A percentile compares a stretch with the other conserved stretches of the same genome.
Conservation (phyloP, 2,888 invertebrate genomes). For the Chirona hameri region DNA sequence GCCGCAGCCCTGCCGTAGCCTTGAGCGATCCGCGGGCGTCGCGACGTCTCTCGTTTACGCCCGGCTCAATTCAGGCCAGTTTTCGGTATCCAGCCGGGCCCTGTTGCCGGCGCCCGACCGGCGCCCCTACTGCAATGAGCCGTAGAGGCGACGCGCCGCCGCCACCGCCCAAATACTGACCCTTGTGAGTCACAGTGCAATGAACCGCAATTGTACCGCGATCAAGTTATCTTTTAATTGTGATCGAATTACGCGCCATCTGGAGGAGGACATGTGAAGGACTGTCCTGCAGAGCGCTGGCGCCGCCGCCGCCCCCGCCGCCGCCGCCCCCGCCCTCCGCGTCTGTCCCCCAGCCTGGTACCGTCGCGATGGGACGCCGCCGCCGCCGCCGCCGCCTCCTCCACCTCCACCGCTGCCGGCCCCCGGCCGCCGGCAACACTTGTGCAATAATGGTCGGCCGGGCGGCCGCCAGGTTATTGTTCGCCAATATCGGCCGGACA, state of each 20-base stretch:
- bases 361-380: background rate
- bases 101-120: background rate
- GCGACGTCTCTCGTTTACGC: background rate
- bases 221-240: slow-evolving; percentile 29
- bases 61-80: slow-evolving; percentile 4
- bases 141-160: background rate
- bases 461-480: slow-evolving; percentile 25
- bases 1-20: background rate
- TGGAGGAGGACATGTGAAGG: slow-evolving; percentile 27
- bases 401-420: background rate
- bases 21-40: background rate
- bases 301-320: background rate
- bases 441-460: slow-evolving; percentile 23
- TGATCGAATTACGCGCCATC: slow-evolving; percentile 22
- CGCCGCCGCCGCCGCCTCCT: background rate
- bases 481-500: background rate
- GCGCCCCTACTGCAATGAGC: background rate
- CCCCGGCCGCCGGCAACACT: slow-evolving; percentile 5
- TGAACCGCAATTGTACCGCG: slow-evolving; percentile 23
- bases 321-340: background rate
- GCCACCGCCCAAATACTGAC: background rate
- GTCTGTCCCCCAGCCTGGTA: background rate
- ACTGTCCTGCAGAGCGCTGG: background rate
- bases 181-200: background rate
- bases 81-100: slow-evolving; percentile 4